Evolutionary conservation across 2,888 invertebrate genomes (phyloP).

Genomic region (Acanthopleura granulata): DNA sequence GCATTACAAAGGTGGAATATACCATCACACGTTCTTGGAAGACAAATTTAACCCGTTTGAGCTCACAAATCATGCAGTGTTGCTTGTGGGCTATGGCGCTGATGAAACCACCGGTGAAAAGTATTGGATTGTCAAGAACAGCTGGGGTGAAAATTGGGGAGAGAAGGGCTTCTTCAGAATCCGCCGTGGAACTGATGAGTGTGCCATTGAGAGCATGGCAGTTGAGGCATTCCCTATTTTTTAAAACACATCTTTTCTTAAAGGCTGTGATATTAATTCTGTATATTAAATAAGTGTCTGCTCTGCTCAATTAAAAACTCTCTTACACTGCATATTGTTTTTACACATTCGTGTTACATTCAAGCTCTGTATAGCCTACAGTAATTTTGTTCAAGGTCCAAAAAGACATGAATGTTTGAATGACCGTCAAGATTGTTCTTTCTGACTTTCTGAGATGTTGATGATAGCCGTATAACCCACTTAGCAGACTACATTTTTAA

Average conservation of each 20-base stretch:
- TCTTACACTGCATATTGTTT: too few relatives aligned
- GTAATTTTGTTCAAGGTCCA: too few relatives aligned
- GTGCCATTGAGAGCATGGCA: conserved; percentile 68
- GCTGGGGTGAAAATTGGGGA: conserved; percentile 68
- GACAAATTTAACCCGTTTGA: conserved; percentile 70
- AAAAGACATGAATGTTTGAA: too few relatives aligned
- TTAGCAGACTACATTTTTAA: too few relatives aligned
- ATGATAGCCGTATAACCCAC: too few relatives aligned
- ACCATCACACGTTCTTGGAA: conserved; percentile 68
- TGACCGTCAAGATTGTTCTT: too few relatives aligned
- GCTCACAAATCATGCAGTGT: conserved; percentile 71
- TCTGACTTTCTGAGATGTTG: too few relatives aligned
- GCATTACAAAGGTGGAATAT: conserved; percentile 69
- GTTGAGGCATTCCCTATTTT: conserved; percentile 61
- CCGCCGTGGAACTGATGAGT: conserved; percentile 65
- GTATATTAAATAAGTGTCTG: too few relatives aligned
- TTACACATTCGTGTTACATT: too few relatives aligned
- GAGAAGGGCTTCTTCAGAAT: conserved; percentile 68
- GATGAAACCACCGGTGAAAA: conserved; percentile 60
- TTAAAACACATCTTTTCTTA: conserved; percentile 2
- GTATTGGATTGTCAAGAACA: conserved; percentile 70
- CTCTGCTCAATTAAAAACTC: too few relatives aligned
- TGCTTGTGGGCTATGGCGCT: conserved; percentile 71
- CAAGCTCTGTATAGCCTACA: too few relatives aligned
- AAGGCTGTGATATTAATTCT: too few relatives aligned